Evolutionary conservation across 2,888 invertebrate species (phyloP), one percentile per base, ranked within the genome.

Genomic region (Teleogryllus oceanicus): DNA sequence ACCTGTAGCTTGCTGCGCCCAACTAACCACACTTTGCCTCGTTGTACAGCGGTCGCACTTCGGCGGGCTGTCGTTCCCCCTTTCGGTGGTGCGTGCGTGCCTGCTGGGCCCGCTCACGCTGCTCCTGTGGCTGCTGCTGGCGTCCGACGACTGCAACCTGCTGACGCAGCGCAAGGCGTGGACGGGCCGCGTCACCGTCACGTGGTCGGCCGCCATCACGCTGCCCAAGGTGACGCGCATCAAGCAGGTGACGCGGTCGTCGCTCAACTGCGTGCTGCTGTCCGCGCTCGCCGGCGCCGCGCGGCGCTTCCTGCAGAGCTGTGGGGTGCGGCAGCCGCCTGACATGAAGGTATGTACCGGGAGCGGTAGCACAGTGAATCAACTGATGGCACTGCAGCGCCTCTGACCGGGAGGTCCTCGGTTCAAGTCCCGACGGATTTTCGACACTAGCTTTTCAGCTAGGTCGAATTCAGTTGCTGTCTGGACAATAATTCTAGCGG

Each of bases 211-310:
- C 16, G 87, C 87, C 18, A 87, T 88, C 82, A 86, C 87, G 50
- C 84, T 89, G 50, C 85, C 87, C 77, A 86, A 87, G 81, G 86
- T 88, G 74, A 80, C 79, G 20, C 78, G 81, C 49, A 83, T 85
- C 50, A 81, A 81, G 76, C 81, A 81, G 84, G 89, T 90, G 51
- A 89, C 90, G 79, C 84, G 89, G 62, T 88, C 88, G 79, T 88
- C 89, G 2, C 85, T 89, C 76, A 89, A 89, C 83, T 89, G 90
- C 83, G 88, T 90, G 11, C 85, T 90, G 62, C 85, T 90, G 83
- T 87, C 90, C 0, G 89, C 89, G 2, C 85, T 89, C 12, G 88
- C 89, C 2, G 90, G 90, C 50, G 88, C 88, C 80, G 84, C 89
- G 76, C 84, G 90, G 74, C 85, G 85, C 49, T 88, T 89, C 83